A percentile compares a stretch with the other conserved stretches of the same genome.
phyloP scores from a whole-genome alignment of 2,113 vertebrate species.

The Spilogale gracilis region DNA sequence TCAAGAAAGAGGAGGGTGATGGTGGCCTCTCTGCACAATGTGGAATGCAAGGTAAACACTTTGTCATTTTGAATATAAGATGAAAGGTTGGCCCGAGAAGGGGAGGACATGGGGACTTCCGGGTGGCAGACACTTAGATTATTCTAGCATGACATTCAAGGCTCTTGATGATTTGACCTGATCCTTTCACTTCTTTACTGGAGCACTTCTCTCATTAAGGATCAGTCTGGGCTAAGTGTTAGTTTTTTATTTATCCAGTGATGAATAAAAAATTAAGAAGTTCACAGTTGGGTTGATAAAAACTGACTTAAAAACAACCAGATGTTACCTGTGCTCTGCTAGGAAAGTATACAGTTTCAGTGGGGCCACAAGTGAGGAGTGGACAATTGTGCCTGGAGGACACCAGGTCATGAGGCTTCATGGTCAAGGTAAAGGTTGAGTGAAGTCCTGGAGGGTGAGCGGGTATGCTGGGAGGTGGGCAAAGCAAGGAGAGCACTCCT shows the following conservation, averaged over 20 bases:
- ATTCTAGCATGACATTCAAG: background rate
- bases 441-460: background rate
- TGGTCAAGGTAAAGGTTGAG: background rate
- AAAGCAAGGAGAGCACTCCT: background rate
- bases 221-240: background rate
- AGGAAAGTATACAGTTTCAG: background rate
- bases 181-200: background rate
- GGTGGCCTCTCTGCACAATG: background rate
- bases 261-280: background rate
- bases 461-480: background rate
- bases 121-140: background rate
- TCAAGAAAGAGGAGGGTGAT: background rate
- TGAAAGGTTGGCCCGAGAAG: background rate
- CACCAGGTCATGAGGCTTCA: background rate
- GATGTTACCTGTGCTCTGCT: background rate
- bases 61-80: background rate
- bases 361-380: background rate
- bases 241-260: background rate
- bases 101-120: background rate
- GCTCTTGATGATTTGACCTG: background rate
- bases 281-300: background rate
- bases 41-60: background rate
- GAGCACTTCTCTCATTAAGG: background rate
- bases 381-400: background rate
- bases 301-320: slow-evolving; percentile 29